Conservation (phyloP, 2,888 invertebrate genomes). For the Coecobrya sp. region DNA sequence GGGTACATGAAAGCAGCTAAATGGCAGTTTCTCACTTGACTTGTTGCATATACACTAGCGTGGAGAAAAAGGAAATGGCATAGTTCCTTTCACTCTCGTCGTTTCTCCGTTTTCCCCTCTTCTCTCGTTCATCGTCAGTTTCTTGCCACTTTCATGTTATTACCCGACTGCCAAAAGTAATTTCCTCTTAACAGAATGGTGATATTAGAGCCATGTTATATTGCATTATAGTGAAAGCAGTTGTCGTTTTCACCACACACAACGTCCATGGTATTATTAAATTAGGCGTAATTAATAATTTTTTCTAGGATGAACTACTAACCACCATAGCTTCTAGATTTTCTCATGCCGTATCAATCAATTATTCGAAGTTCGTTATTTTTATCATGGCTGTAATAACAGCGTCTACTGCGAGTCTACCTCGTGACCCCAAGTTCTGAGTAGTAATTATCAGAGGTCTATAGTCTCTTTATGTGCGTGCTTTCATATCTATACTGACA, state of each 20-base stretch:
- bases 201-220: not conserved
- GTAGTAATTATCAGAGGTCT: too few relatives aligned
- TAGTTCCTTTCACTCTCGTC: slow-evolving; percentile 7
- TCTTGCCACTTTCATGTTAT: slow-evolving; percentile 6
- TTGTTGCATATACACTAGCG: slow-evolving; percentile 62
- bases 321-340: not conserved
- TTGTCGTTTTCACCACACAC: not conserved
- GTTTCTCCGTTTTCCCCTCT: not conserved
- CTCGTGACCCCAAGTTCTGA: too few relatives aligned
- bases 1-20: not conserved
- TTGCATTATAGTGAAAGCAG: not conserved
- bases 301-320: too few relatives aligned
- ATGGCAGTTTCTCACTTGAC: slow-evolving; percentile 65
- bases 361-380: not conserved
- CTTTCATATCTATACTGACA: too few relatives aligned
- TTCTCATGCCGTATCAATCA: not conserved
- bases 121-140: slow-evolving; percentile 22
- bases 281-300: too few relatives aligned
- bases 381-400: not conserved
- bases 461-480: too few relatives aligned
- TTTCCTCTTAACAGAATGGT: slow-evolving; percentile 39
- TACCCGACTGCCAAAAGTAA: slow-evolving; percentile 26
- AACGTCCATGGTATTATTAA: not conserved
- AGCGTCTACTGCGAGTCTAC: not conserved
- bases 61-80: slow-evolving; percentile 52